phyloP scores from a whole-genome alignment of 2,888 invertebrate genomes.

The Euzetes globulus region DNA sequence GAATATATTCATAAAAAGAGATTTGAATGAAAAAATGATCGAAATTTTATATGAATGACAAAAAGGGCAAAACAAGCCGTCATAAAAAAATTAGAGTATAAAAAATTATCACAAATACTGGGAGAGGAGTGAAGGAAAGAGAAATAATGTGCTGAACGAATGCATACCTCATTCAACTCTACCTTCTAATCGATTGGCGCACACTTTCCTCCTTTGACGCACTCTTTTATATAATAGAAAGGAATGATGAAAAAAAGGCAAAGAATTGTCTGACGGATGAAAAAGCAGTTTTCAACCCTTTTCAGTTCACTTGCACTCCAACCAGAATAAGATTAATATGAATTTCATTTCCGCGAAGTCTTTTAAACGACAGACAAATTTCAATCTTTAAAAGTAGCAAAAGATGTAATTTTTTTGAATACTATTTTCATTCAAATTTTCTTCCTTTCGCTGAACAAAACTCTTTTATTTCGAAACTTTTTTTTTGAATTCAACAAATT shows the following conservation, averaged over 20 bases:
- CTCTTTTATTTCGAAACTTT: neutral
- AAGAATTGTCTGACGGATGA: neutral
- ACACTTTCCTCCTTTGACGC: constrained; percentile 25
- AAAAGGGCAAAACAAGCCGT: too few relatives aligned
- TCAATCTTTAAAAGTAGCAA: neutral
- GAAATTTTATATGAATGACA: too few relatives aligned
- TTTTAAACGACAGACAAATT: neutral
- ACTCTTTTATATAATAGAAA: constrained; percentile 1
- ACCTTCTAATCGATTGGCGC: constrained; percentile 29
- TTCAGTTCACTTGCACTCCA: neutral
- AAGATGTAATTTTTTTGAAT: neutral
- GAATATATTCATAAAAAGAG: too few relatives aligned
- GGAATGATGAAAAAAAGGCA: neutral
- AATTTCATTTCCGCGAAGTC: constrained; percentile 28
- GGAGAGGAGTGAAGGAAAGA: neutral
- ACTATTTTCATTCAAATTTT: too few relatives aligned
- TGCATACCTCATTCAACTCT: neutral
- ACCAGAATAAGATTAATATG: constrained; percentile 9
- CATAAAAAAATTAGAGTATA: too few relatives aligned
- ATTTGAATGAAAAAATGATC: too few relatives aligned
- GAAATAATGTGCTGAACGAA: neutral
- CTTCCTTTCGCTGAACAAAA: too few relatives aligned
- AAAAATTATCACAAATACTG: neutral
- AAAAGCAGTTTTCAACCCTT: constrained; percentile 20
- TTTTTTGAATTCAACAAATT: neutral